These are phyloP conservation scores for Campaea margaritaria DNA, from an alignment of 2,888 invertebrate species.

Conservation along the genomic window DNA sequence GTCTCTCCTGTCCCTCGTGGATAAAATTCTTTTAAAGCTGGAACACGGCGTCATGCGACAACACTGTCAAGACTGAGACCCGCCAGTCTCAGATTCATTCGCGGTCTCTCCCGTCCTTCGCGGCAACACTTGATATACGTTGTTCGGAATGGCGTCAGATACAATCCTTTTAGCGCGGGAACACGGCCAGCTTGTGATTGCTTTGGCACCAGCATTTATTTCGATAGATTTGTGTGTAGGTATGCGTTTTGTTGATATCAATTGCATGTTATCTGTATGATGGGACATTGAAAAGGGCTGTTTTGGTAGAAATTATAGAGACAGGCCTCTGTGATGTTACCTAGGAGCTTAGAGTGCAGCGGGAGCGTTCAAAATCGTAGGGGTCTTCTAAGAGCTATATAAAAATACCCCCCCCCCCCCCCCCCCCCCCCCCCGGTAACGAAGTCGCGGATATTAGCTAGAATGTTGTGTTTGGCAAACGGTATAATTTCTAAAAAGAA, in stretches of 20 bases:
- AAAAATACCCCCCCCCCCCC: too few relatives aligned
- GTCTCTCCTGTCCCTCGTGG: too few relatives aligned
- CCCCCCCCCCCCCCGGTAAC: too few relatives aligned
- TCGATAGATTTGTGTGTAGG: constrained; percentile 36
- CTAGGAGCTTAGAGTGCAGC: too few relatives aligned
- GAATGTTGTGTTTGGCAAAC: too few relatives aligned
- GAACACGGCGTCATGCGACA: not conserved
- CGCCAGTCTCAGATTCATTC: not conserved
- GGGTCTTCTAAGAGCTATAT: too few relatives aligned
- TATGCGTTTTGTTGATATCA: constrained; percentile 29
- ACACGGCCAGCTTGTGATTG: constrained; percentile 57
- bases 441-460: too few relatives aligned
- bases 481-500: too few relatives aligned
- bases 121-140: constrained; percentile 32
- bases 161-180: constrained; percentile 62
- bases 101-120: constrained; percentile 18
- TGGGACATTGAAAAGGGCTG: not conserved
- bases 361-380: too few relatives aligned
- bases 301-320: not conserved
- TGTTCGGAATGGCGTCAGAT: constrained; percentile 35
- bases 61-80: not conserved
- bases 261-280: constrained; percentile 1
- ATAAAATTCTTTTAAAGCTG: too few relatives aligned
- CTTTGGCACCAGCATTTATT: constrained; percentile 54
- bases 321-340: too few relatives aligned